Evolutionary conservation across 1,140 invertebrate genomes (phyloP).

Genomic region (Stratiolaelaps scimitus): DNA sequence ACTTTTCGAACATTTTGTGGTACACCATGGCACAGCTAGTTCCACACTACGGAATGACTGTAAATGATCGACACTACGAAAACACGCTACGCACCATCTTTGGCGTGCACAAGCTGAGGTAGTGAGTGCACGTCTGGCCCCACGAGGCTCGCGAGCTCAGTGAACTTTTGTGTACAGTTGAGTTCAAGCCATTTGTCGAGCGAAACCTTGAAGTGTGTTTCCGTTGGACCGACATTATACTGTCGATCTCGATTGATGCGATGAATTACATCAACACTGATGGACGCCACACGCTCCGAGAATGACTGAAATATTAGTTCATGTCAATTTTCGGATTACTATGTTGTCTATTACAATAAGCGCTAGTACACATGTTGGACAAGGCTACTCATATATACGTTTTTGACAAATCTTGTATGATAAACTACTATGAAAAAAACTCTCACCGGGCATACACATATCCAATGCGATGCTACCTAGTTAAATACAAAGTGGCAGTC

Average conservation of each 20-base stretch:
- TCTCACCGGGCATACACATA: no score
- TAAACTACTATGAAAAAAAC: no score
- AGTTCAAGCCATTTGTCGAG: slow-evolving; percentile 73
- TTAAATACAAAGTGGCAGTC: not conserved
- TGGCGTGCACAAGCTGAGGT: slow-evolving; percentile 61
- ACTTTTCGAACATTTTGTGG: no score
- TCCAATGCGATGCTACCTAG: not conserved
- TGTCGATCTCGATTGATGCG: slow-evolving; percentile 55
- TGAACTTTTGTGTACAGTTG: slow-evolving; percentile 67
- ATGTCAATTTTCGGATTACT: not conserved
- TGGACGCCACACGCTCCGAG: slow-evolving; percentile 61
- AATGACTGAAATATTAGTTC: slow-evolving; percentile 56
- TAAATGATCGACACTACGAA: slow-evolving; percentile 45
- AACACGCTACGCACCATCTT: slow-evolving; percentile 69
- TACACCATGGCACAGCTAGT: no score
- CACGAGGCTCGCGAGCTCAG: slow-evolving; percentile 54
- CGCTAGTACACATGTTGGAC: no score
- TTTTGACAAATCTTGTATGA: no score
- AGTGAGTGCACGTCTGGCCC: slow-evolving; percentile 55
- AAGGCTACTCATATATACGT: no score
- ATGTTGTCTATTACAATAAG: no score
- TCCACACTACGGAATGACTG: not conserved
- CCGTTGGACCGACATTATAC: slow-evolving; percentile 49
- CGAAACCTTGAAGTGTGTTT: slow-evolving; percentile 63
- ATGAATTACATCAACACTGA: slow-evolving; percentile 66